Evolutionary conservation across 2,113 vertebrate species (phyloP).

Genomic region (Silurus asotus): DNA sequence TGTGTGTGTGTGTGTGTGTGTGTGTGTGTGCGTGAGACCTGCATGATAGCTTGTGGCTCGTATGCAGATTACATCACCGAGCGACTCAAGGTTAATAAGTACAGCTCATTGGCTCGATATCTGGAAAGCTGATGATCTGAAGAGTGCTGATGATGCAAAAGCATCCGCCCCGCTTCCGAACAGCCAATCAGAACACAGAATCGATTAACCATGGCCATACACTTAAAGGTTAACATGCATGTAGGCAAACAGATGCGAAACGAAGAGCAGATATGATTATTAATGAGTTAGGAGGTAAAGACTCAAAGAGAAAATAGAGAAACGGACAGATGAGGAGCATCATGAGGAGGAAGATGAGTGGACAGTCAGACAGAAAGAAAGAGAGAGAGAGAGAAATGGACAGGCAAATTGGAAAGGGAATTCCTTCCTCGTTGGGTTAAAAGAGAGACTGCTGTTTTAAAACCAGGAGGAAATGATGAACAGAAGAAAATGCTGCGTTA

Average conservation of each 20-base stretch:
- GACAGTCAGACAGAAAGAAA: neutral
- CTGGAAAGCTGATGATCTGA: conserved; percentile 55
- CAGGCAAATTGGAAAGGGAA: neutral
- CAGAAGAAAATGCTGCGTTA: too few species aligned
- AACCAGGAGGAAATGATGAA: too few species aligned
- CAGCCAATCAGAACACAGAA: conserved; percentile 28
- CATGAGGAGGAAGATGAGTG: neutral
- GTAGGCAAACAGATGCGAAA: neutral
- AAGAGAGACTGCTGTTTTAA: too few species aligned
- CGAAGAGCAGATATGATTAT: neutral
- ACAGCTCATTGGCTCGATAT: conserved; percentile 53
- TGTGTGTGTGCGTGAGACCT: neutral
- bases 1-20: conserved; percentile 12
- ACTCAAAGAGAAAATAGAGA: neutral
- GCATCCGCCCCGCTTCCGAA: neutral
- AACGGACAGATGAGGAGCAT: neutral
- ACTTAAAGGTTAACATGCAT: neutral
- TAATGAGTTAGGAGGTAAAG: neutral
- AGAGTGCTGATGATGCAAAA: conserved; percentile 49
- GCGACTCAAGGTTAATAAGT: conserved; percentile 36
- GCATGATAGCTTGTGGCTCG: conserved; percentile 13
- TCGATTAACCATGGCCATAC: conserved; percentile 11
- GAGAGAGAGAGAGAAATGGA: neutral
- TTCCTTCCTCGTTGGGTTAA: too few species aligned
- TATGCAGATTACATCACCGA: conserved; percentile 36